Conservation (phyloP, 2,888 invertebrate genomes). For the Nomada hirtipes region DNA sequence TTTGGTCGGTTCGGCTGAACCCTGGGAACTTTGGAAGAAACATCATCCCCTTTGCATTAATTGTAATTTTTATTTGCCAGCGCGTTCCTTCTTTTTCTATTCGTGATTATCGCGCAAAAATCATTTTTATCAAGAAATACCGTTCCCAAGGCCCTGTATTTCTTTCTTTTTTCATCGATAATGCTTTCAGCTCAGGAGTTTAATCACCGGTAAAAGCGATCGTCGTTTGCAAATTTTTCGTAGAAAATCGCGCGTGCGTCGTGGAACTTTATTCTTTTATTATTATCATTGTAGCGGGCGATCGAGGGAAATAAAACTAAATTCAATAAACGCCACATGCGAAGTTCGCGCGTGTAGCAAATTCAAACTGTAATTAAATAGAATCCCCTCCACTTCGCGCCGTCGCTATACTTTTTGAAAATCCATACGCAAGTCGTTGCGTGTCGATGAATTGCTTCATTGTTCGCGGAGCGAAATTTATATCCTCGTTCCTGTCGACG, state of each 20-base stretch:
- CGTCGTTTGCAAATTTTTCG: conserved; percentile 6
- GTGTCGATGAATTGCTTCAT: conserved; percentile 52
- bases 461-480: conserved; percentile 30
- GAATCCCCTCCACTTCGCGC: conserved; percentile 1
- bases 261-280: conserved; percentile 11
- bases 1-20: no score
- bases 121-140: neutral
- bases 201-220: conserved; percentile 1
- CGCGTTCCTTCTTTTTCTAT: neutral
- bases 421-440: conserved; percentile 32
- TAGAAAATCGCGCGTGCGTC: no score
- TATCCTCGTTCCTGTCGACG: neutral
- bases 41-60: conserved; percentile 18
- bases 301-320: conserved; percentile 28
- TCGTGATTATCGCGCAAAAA: neutral
- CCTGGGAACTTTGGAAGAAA: neutral
- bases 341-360: conserved; percentile 21
- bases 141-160: neutral
- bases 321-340: conserved; percentile 36
- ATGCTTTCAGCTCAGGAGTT: neutral
- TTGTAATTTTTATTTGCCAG: conserved; percentile 31
- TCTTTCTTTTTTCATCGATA: neutral
- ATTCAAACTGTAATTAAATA: conserved; percentile 57
- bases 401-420: neutral
- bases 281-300: conserved; percentile 3